Conservation (phyloP, 1,140 invertebrate genomes). For the Psilanteris sp. region DNA sequence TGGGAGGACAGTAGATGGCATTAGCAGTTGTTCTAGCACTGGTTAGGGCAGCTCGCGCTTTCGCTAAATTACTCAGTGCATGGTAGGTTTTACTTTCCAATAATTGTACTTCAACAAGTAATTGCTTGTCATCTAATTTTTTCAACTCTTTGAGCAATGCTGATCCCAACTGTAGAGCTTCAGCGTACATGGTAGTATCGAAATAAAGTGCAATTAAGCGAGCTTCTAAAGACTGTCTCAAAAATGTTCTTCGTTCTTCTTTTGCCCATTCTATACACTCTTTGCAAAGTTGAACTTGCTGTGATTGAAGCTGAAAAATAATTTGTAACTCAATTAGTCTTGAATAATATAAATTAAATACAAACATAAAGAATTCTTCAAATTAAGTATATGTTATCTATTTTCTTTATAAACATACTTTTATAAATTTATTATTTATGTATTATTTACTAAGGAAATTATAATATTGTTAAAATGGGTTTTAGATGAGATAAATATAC, state of each 20-base stretch:
- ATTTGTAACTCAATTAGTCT: too few relatives aligned
- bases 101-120: slow-evolving; percentile 97
- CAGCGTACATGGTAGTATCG: slow-evolving; percentile 93
- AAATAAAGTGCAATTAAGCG: slow-evolving; percentile 96
- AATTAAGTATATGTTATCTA: too few relatives aligned
- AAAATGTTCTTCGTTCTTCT: slow-evolving; percentile 96
- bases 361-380: too few relatives aligned
- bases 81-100: slow-evolving; percentile 99
- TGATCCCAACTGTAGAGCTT: slow-evolving; percentile 91
- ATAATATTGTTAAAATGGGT: too few relatives aligned
- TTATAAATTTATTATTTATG: too few relatives aligned
- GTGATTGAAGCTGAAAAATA: slow-evolving; percentile 40
- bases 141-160: slow-evolving; percentile 96
- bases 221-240: slow-evolving; percentile 97
- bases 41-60: slow-evolving; percentile 97
- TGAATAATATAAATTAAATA: too few relatives aligned
- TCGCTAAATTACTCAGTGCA: slow-evolving; percentile 96
- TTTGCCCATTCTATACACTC: slow-evolving; percentile 99
- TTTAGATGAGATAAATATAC: too few relatives aligned
- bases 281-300: slow-evolving; percentile 89
- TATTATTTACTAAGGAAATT: too few relatives aligned
- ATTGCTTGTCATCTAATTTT: slow-evolving; percentile 99
- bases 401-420: too few relatives aligned
- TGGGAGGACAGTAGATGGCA: slow-evolving; percentile 99
- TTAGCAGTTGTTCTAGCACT: slow-evolving; percentile 99